A percentile compares a stretch with the other conserved stretches of the same genome.
Conservation (phyloP, 2,888 invertebrate species). For the Andrena trimmerana region DNA sequence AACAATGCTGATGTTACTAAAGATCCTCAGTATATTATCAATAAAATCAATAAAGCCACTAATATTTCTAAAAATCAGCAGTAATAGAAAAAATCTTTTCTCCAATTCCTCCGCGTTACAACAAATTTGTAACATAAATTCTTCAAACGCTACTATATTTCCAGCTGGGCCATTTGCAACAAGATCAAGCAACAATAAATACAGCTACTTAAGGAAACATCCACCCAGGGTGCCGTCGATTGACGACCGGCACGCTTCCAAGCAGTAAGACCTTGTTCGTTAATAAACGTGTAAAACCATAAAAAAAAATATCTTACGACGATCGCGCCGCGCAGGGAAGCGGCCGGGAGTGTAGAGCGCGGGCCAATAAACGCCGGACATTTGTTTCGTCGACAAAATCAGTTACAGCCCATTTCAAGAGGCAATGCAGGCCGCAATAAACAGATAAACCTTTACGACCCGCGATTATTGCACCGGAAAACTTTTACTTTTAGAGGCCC, state of each 20-base stretch:
- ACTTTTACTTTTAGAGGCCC: conserved; percentile 76
- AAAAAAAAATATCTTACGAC: conserved; percentile 61
- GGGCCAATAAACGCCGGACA: conserved; percentile 35
- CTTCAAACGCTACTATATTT: neutral
- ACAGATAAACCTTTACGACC: conserved; percentile 81
- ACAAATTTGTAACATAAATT: neutral
- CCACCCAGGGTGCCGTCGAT: neutral
- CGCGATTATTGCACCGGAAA: conserved; percentile 79
- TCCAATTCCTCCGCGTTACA: neutral
- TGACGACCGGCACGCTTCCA: conserved; percentile 68
- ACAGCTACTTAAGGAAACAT: neutral
- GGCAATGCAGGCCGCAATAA: conserved; percentile 80
- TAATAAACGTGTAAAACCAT: conserved; percentile 71
- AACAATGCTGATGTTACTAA: too few species aligned
- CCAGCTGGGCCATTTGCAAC: conserved; percentile 10
- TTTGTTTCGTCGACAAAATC: conserved; percentile 79
- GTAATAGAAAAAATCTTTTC: neutral
- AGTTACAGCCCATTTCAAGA: conserved; percentile 79
- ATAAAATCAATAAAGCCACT: too few species aligned
- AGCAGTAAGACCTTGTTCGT: conserved; percentile 45
- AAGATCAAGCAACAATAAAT: neutral
- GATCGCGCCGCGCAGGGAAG: conserved; percentile 32
- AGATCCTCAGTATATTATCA: too few species aligned
- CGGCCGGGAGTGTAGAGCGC: conserved; percentile 13
- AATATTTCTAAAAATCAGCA: too few species aligned